These are phyloP conservation scores for Ophioderma brevispina DNA, from an alignment of 35 echinoderm and acorn worm genomes.

Conservation along the genomic window DNA sequence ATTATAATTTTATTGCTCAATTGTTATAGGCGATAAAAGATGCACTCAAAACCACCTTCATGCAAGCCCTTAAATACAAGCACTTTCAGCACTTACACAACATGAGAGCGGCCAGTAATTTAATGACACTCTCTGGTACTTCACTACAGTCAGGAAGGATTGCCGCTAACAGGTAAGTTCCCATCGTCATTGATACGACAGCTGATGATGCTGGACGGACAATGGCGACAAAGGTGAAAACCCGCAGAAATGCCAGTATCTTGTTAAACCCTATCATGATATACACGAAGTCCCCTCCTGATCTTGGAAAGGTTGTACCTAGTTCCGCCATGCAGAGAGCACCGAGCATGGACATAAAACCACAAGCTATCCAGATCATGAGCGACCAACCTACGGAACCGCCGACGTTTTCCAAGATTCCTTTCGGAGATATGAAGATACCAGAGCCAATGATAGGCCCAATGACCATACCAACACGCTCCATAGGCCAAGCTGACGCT, in stretches of 20 bases:
- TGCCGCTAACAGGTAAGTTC: slow-evolving; percentile 47
- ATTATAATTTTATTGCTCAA: too few species aligned
- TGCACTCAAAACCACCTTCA: too few species aligned
- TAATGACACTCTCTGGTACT: background rate
- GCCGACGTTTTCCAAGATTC: slow-evolving; percentile 49
- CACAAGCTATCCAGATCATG: slow-evolving; percentile 63
- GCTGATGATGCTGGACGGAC: slow-evolving; percentile 63
- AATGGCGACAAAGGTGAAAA: slow-evolving; percentile 69
- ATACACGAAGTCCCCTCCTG: slow-evolving; percentile 88
- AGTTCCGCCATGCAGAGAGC: slow-evolving; percentile 80
- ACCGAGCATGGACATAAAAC: slow-evolving; percentile 61
- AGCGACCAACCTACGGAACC: slow-evolving; percentile 62
- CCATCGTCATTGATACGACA: slow-evolving; percentile 70
- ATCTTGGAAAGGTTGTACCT: slow-evolving; percentile 60
- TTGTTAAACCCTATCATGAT: slow-evolving; percentile 45
- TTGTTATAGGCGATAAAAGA: too few species aligned
- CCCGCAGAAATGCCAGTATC: slow-evolving; percentile 56
- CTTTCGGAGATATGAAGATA: slow-evolving; percentile 87
- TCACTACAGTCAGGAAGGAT: background rate
- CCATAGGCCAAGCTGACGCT: background rate
- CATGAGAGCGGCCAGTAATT: slow-evolving; percentile 16
- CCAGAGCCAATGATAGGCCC: slow-evolving; percentile 80
- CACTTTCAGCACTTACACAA: background rate
- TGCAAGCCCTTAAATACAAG: too few species aligned
- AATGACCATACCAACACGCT: background rate